phyloP scores from a whole-genome alignment of 2,888 invertebrate species.

The Yponomeuta malinellus region DNA sequence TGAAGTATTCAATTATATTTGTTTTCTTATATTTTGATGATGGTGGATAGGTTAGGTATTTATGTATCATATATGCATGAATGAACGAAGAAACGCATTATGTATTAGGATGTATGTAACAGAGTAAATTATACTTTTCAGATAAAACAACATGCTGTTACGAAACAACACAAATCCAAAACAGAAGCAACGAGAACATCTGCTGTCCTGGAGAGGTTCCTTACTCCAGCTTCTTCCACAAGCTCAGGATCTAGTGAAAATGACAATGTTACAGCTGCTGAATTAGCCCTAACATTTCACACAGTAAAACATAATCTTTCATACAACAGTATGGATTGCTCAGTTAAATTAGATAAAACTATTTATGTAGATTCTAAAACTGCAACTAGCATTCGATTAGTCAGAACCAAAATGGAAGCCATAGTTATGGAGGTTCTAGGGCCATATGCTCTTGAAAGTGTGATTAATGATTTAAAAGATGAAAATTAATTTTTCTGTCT shows the following conservation, averaged over 20 bases:
- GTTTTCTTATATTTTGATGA: too few relatives aligned
- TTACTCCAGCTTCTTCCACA: conserved; percentile 20
- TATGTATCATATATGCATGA: too few relatives aligned
- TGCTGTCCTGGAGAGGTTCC: conserved; percentile 19
- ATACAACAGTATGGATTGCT: conserved; percentile 31
- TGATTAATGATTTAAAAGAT: conserved; percentile 27
- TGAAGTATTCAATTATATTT: too few relatives aligned
- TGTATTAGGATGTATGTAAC: too few relatives aligned
- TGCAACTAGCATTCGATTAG: conserved; percentile 24
- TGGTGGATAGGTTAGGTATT: too few relatives aligned
- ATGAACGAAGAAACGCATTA: too few relatives aligned
- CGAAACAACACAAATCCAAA: conserved; percentile 21
- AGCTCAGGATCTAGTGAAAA: conserved; percentile 16
- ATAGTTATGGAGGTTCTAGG: conserved; percentile 29
- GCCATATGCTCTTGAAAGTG: conserved; percentile 23
- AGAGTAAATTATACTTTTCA: too few relatives aligned
- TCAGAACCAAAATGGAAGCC: conserved; percentile 31
- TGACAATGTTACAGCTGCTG: conserved; percentile 18
- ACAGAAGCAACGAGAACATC: conserved; percentile 20
- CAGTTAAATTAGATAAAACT: conserved; percentile 26
- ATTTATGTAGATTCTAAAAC: conserved; percentile 26
- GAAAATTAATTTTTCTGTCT: conserved; percentile 25
- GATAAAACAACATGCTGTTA: conserved; percentile 20
- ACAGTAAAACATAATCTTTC: conserved; percentile 33
- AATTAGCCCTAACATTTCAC: conserved; percentile 29